Conservation (phyloP, 2,888 invertebrate genomes). For the Ichneumoninae sp. region DNA sequence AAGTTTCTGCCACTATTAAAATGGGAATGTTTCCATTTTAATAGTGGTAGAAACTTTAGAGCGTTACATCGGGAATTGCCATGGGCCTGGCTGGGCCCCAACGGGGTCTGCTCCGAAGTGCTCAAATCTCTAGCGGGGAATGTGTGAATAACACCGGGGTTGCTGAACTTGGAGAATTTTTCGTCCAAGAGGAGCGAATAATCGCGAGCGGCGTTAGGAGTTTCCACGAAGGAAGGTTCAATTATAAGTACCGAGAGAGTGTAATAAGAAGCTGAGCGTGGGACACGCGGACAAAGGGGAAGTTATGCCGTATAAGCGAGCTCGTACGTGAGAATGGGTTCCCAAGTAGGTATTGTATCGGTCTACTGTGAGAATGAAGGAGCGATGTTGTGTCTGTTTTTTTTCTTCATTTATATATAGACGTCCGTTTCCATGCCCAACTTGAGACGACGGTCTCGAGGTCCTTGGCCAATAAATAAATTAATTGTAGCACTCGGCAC, state of each 20-base stretch:
- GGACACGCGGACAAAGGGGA: conserved; percentile 70
- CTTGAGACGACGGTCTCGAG: conserved; percentile 39
- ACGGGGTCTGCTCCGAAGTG: no score
- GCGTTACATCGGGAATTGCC: no score
- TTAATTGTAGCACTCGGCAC: conserved; percentile 32
- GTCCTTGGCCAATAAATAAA: conserved; percentile 43
- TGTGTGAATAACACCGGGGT: conserved; percentile 9
- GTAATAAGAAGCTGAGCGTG: conserved; percentile 78
- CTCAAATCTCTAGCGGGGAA: not conserved
- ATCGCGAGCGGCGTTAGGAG: conserved; percentile 14
- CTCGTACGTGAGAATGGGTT: conserved; percentile 68
- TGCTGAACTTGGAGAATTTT: conserved; percentile 30
- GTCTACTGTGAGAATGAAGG: conserved; percentile 56
- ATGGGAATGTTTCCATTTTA: no score
- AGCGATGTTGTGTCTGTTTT: conserved; percentile 1
- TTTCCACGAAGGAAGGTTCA: conserved; percentile 67
- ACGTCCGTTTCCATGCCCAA: conserved; percentile 58
- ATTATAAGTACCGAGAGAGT: conserved; percentile 73
- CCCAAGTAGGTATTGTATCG: conserved; percentile 43
- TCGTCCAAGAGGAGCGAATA: conserved; percentile 29
- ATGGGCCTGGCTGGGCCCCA: no score
- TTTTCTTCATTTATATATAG: conserved; percentile 49
- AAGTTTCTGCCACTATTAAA: no score
- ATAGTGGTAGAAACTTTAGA: no score
- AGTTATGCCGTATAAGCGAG: conserved; percentile 36